These are phyloP conservation scores for Cyrtonyx montezumae DNA, from an alignment of 2,113 vertebrate species.

Conservation along the genomic window DNA sequence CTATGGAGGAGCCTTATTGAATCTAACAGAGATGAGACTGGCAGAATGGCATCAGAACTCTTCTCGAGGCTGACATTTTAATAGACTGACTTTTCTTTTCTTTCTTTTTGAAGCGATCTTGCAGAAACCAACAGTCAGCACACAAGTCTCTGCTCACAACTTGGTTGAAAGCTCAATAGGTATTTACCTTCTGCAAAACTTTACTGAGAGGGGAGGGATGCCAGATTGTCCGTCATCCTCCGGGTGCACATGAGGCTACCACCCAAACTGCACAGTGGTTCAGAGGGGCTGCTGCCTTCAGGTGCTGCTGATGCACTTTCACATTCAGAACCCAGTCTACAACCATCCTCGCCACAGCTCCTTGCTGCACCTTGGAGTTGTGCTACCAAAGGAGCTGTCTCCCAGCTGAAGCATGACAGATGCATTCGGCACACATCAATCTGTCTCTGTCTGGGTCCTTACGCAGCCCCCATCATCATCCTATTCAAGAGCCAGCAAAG, in stretches of 20 bases:
- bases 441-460: constrained; percentile 58
- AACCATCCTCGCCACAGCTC: background rate
- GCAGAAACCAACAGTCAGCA: background rate
- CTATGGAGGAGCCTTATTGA: background rate
- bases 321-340: background rate
- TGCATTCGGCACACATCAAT: constrained; percentile 46
- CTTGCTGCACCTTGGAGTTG: background rate
- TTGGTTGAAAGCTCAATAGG: background rate
- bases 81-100: background rate
- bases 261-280: background rate
- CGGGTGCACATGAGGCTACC: fast-evolving
- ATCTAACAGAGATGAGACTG: background rate
- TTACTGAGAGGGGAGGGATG: background rate
- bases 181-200: background rate
- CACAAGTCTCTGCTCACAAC: constrained; percentile 8
- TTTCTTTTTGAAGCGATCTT: background rate
- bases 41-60: constrained; percentile 13
- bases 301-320: background rate
- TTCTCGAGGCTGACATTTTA: constrained; percentile 38
- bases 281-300: background rate
- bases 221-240: background rate
- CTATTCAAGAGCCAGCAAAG: constrained; percentile 62
- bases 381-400: background rate
- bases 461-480: constrained; percentile 51
- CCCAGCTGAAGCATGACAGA: constrained; percentile 28